A percentile compares a stretch with the other conserved stretches of the same genome.
Evolutionary conservation across 2,113 vertebrate species (phyloP).

Genomic region (Ondatra zibethicus): DNA sequence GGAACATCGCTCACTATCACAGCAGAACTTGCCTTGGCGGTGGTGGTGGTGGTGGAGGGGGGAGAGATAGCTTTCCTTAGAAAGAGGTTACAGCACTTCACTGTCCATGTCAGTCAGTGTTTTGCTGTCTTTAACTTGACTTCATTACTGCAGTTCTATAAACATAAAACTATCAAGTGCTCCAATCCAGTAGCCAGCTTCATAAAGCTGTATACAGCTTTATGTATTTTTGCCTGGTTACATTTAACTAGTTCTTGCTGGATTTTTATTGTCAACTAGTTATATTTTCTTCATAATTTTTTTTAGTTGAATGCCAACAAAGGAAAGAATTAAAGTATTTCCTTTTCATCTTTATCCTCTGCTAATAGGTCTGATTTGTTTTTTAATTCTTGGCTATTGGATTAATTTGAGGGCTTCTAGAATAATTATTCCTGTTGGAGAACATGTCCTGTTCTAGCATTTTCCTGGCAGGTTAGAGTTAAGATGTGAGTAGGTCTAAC

Average conservation of each 20-base stretch:
- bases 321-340: not conserved
- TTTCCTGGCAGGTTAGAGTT: not conserved
- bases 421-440: not conserved
- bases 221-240: not conserved
- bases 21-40: not conserved
- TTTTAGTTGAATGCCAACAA: not conserved
- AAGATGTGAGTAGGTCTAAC: not conserved
- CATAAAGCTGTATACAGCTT: not conserved
- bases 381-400: not conserved
- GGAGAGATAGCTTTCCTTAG: not conserved
- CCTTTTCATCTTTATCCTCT: not conserved
- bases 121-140: not conserved
- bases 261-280: not conserved
- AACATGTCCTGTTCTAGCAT: not conserved
- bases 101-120: not conserved
- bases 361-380: not conserved
- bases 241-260: slow-evolving; percentile 8
- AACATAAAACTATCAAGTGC: not conserved
- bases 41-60: too few species aligned
- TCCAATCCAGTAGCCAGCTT: not conserved
- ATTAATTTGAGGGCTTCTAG: not conserved
- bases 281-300: slow-evolving; percentile 10
- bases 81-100: not conserved
- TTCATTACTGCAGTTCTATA: not conserved
- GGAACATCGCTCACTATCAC: not conserved